Conservation (phyloP, 2,888 invertebrate species). For the Malthinus seriepunctatus region DNA sequence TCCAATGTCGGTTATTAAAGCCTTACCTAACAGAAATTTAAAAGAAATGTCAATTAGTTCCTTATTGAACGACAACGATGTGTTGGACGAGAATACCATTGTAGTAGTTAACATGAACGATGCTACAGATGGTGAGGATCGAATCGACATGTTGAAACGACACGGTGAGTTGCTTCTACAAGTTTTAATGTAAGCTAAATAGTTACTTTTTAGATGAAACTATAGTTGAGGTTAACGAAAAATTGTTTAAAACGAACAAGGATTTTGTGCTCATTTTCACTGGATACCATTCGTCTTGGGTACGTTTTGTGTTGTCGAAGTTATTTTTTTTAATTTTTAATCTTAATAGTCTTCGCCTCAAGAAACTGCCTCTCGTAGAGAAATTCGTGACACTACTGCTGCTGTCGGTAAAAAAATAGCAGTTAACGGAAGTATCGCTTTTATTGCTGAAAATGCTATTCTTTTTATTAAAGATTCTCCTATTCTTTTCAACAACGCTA, state of each 20-base stretch:
- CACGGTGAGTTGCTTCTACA: conserved; percentile 57
- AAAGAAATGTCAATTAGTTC: conserved; percentile 43
- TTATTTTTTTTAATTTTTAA: too few relatives aligned
- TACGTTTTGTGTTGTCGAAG: not conserved
- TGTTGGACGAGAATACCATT: conserved; percentile 55
- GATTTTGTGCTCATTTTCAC: not conserved
- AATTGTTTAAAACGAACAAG: not conserved
- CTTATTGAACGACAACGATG: conserved; percentile 27
- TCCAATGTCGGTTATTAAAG: conserved; percentile 60
- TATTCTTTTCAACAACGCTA: too few relatives aligned
- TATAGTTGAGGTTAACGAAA: not conserved
- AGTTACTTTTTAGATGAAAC: not conserved
- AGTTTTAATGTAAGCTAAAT: too few relatives aligned
- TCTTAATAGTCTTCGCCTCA: too few relatives aligned
- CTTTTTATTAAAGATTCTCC: too few relatives aligned
- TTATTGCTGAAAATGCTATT: too few relatives aligned
- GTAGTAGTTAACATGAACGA: conserved; percentile 63
- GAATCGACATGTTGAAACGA: conserved; percentile 60
- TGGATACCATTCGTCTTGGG: not conserved
- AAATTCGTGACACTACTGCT: not conserved
- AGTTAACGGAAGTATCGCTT: too few relatives aligned
- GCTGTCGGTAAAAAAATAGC: too few relatives aligned
- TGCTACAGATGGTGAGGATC: conserved; percentile 60
- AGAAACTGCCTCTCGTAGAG: not conserved
- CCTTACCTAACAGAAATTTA: conserved; percentile 52